Percentiles rank a stretch among this genome's conserved stretches.
Evolutionary conservation across 1,140 invertebrate genomes (phyloP).

Genomic region (Tenebrio molitor): DNA sequence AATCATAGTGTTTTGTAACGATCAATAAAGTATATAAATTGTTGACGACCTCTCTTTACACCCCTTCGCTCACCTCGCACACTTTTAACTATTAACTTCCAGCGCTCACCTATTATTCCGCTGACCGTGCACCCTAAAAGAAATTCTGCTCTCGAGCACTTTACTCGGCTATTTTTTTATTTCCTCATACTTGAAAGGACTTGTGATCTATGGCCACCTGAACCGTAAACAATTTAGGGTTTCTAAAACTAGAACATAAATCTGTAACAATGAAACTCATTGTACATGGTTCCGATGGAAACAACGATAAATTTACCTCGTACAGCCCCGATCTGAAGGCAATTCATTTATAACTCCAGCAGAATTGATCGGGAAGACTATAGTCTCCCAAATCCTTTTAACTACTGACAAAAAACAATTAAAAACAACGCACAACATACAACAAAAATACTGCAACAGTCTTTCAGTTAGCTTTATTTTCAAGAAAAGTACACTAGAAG

Average conservation of each 20-base stretch:
- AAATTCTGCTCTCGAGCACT: slow-evolving; percentile 13
- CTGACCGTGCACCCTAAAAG: slow-evolving; percentile 19
- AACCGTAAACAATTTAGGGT: slow-evolving; percentile 23
- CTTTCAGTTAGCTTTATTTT: no score
- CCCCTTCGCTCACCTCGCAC: background rate
- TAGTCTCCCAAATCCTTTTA: no score
- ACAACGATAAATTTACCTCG: no score
- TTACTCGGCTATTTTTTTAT: slow-evolving; percentile 11
- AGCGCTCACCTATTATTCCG: background rate
- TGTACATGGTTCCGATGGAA: background rate
- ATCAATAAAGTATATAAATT: slow-evolving; percentile 49
- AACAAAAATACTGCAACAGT: no score
- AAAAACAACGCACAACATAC: no score
- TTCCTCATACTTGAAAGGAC: slow-evolving; percentile 4
- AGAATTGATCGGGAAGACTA: no score
- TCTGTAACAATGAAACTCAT: slow-evolving; percentile 1
- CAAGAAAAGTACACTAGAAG: no score
- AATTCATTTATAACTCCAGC: no score
- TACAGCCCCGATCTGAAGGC: no score
- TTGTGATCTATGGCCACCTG: slow-evolving; percentile 11
- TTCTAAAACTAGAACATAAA: slow-evolving; percentile 16
- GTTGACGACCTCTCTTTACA: slow-evolving; percentile 4
- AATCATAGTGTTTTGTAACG: slow-evolving; percentile 53
- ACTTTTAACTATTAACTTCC: slow-evolving; percentile 5
- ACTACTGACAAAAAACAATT: no score